phyloP scores from a whole-genome alignment of 1,140 invertebrate species.

The Papilio aristodemus region DNA sequence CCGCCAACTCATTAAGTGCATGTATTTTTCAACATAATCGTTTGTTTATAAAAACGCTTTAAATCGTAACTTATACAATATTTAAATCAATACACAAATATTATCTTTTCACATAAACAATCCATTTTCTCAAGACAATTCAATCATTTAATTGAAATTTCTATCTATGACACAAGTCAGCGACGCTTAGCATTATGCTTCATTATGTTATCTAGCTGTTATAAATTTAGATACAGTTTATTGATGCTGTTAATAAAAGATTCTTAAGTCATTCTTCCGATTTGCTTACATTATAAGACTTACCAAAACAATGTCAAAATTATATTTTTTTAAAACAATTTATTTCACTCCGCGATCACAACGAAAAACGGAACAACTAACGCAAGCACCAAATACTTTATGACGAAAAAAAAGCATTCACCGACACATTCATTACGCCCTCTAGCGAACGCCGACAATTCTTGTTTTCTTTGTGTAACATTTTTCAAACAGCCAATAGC shows the following conservation, averaged over 20 bases:
- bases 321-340: constrained; percentile 63
- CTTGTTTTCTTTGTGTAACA: constrained; percentile 50
- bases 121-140: background rate
- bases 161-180: constrained; percentile 21
- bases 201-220: constrained; percentile 4
- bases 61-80: background rate
- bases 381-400: constrained; percentile 65
- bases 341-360: constrained; percentile 53
- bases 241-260: constrained; percentile 1
- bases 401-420: constrained; percentile 67
- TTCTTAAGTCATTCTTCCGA: background rate
- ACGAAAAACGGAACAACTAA: constrained; percentile 72
- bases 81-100: background rate
- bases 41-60: background rate
- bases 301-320: constrained; percentile 67
- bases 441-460: constrained; percentile 57
- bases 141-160: constrained; percentile 26
- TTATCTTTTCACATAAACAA: background rate
- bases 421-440: constrained; percentile 56
- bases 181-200: constrained; percentile 32
- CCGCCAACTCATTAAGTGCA: constrained; percentile 39
- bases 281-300: constrained; percentile 35
- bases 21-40: background rate
- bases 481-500: constrained; percentile 47
- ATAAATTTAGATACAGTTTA: constrained; percentile 14